phyloP scores from a whole-genome alignment of 2,797 vertebrate genomes.

The Chelmon rostratus region DNA sequence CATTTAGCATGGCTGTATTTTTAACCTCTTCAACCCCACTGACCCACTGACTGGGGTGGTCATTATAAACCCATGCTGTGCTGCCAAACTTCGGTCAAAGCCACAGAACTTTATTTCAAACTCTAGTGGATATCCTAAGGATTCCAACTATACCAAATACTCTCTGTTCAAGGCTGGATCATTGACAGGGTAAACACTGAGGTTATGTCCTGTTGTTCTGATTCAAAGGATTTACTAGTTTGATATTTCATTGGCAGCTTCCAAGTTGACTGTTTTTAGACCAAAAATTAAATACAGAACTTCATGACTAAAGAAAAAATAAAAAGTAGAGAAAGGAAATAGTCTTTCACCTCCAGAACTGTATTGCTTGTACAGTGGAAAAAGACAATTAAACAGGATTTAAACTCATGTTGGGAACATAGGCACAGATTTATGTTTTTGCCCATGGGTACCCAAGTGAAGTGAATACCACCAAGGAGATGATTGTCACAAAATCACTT shows the following conservation, averaged over 20 bases:
- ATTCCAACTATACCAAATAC: background rate
- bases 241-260: background rate
- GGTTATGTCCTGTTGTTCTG: background rate
- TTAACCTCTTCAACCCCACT: conserved; percentile 32
- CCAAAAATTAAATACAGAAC: background rate
- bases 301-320: background rate
- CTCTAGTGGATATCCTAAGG: background rate
- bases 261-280: no score
- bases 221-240: background rate
- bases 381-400: background rate
- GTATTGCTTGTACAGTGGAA: no score
- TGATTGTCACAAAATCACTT: no score
- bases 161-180: background rate
- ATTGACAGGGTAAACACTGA: background rate
- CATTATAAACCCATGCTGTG: background rate
- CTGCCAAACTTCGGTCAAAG: conserved; percentile 25
- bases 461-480: no score
- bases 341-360: background rate
- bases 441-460: no score
- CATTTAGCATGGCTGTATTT: conserved; percentile 57
- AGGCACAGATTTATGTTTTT: no score
- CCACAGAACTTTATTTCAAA: conserved; percentile 8
- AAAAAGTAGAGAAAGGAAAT: background rate
- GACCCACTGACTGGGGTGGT: conserved; percentile 15
- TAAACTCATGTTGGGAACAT: background rate